Percentiles rank a stretch among this genome's conserved stretches.
Conservation (phyloP, 2,797 vertebrate species). For the Sandelia bainsii region DNA sequence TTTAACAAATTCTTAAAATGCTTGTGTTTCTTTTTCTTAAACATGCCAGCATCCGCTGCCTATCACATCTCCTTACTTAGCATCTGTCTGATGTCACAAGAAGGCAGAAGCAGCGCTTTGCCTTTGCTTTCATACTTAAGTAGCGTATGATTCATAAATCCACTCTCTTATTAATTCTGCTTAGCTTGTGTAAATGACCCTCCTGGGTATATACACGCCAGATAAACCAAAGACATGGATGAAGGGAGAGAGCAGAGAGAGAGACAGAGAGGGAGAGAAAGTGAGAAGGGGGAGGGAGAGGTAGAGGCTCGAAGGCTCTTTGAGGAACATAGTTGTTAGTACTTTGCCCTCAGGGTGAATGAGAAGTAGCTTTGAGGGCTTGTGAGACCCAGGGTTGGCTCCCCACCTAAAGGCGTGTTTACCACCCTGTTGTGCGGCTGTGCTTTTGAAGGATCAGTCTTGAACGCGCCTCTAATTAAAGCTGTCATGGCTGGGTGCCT, state of each 20-base stretch:
- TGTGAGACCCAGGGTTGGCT: slow-evolving; percentile 63
- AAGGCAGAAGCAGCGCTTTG: slow-evolving; percentile 59
- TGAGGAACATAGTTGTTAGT: slow-evolving; percentile 82
- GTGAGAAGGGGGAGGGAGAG: slow-evolving; percentile 37
- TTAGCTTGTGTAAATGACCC: slow-evolving; percentile 83
- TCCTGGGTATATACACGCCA: slow-evolving; percentile 73
- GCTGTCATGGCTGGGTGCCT: slow-evolving; percentile 96
- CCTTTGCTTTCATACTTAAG: slow-evolving; percentile 79
- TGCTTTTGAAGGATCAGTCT: slow-evolving; percentile 97
- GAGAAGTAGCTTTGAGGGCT: slow-evolving; percentile 80
- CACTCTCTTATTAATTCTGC: slow-evolving; percentile 80
- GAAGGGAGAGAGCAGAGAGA: slow-evolving; percentile 59
- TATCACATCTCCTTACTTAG: slow-evolving; percentile 52
- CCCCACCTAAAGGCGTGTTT: slow-evolving; percentile 80
- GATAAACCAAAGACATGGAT: slow-evolving; percentile 76
- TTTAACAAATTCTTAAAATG: slow-evolving; percentile 23
- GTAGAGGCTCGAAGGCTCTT: slow-evolving; percentile 59
- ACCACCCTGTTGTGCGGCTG: slow-evolving; percentile 78
- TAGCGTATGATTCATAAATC: slow-evolving; percentile 85
- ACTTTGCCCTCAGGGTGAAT: slow-evolving; percentile 83
- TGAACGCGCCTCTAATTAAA: slow-evolving; percentile 99
- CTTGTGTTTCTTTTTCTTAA: slow-evolving; percentile 29
- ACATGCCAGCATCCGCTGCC: slow-evolving; percentile 47
- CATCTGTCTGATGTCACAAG: slow-evolving; percentile 69
- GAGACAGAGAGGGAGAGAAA: slow-evolving; percentile 21